Percentiles rank a stretch among this genome's conserved stretches.
phyloP scores from a whole-genome alignment of 2,797 vertebrate genomes.

The Chrysolophus pictus region DNA sequence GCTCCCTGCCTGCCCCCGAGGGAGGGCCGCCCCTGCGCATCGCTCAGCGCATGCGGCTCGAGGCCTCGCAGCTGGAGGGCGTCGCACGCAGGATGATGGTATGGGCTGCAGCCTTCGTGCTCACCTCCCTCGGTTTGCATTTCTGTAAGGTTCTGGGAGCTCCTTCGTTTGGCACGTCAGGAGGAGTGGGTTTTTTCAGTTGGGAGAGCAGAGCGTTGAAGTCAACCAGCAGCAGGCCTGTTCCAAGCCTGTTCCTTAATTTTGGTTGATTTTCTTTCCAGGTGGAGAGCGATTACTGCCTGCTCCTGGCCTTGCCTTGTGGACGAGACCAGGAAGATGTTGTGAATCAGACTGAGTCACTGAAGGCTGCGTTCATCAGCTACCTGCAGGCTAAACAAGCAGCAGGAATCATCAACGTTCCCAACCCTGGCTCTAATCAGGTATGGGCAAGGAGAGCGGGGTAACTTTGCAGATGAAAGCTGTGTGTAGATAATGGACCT shows the following conservation, averaged over 20 bases:
- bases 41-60: conserved; percentile 97
- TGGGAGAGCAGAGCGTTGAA: background rate
- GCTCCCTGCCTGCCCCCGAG: conserved; percentile 93
- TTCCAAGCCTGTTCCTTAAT: background rate
- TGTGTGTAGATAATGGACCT: accelerated
- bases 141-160: background rate
- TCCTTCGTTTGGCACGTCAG: accelerated
- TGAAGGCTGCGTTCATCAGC: conserved; percentile 97
- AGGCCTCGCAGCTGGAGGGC: conserved; percentile 94
- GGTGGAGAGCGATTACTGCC: conserved; percentile 98
- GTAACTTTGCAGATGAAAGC: accelerated
- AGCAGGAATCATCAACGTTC: conserved; percentile 98
- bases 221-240: background rate
- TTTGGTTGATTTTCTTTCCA: conserved; percentile 47
- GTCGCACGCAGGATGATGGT: conserved; percentile 97
- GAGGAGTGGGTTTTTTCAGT: background rate
- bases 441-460: conserved; percentile 47
- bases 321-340: conserved; percentile 98
- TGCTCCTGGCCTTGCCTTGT: conserved; percentile 95
- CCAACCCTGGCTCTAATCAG: conserved; percentile 99
- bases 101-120: conserved; percentile 59
- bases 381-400: conserved; percentile 99
- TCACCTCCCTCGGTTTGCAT: accelerated
- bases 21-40: conserved; percentile 94
- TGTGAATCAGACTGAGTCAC: conserved; percentile 94